These are phyloP conservation scores for Notarius lentiginosus DNA, from an alignment of 2,113 vertebrate species.

Conservation along the genomic window DNA sequence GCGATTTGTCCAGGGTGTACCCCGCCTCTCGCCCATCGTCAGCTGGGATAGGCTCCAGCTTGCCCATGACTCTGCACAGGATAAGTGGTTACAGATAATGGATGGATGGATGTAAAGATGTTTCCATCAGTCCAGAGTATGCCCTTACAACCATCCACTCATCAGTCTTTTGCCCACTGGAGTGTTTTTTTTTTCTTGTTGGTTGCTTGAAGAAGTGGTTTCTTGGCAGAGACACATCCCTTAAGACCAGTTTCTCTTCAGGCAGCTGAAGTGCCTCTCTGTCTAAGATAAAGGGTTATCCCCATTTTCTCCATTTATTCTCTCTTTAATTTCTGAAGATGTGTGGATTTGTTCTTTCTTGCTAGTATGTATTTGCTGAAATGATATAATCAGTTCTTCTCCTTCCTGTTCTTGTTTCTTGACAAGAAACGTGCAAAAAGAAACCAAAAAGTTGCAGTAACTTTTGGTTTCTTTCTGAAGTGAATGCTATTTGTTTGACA, in stretches of 20 bases:
- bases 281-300: neutral
- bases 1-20: too few species aligned
- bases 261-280: neutral
- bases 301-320: neutral
- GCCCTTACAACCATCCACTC: neutral
- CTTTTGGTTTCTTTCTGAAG: neutral
- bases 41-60: too few species aligned
- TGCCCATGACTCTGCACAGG: too few species aligned
- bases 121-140: neutral
- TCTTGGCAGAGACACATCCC: conserved; percentile 6
- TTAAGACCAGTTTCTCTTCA: conserved; percentile 4
- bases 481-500: neutral
- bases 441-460: neutral
- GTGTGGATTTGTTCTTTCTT: conserved; percentile 1
- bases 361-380: neutral
- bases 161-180: conserved; percentile 9
- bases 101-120: neutral
- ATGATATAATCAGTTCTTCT: neutral
- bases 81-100: too few species aligned
- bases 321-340: neutral
- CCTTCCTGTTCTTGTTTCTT: too few species aligned
- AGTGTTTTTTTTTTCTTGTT: conserved; percentile 10
- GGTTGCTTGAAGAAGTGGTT: conserved; percentile 9
- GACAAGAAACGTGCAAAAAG: too few species aligned
- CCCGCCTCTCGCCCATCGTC: too few species aligned